phyloP scores from a whole-genome alignment of 2,113 vertebrate genomes.

The Triplophysa siluroides region DNA sequence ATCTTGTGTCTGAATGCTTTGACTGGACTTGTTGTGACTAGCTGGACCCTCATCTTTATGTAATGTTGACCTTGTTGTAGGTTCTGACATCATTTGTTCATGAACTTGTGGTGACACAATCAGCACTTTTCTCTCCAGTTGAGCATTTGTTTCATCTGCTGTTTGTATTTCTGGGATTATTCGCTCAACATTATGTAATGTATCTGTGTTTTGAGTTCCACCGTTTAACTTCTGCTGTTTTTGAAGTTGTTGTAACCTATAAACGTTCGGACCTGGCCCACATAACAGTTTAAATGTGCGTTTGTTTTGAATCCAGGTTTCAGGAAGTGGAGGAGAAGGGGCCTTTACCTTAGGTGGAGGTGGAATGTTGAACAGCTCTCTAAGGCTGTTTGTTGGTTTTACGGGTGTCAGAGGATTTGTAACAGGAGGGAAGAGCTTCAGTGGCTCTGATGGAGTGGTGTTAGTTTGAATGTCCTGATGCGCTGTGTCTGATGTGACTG shows the following conservation, averaged over 20 bases:
- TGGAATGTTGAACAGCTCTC: conserved; percentile 80
- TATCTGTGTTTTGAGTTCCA: conserved; percentile 49
- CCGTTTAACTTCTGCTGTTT: conserved; percentile 45
- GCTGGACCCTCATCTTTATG: conserved; percentile 5
- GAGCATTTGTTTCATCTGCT: background rate
- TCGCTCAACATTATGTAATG: conserved; percentile 32
- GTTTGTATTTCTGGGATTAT: conserved; percentile 35
- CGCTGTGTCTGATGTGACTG: conserved; percentile 76
- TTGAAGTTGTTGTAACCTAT: conserved; percentile 46
- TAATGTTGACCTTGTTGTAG: conserved; percentile 24
- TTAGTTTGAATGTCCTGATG: conserved; percentile 57
- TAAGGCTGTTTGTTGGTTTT: conserved; percentile 45
- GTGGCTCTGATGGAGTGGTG: conserved; percentile 41
- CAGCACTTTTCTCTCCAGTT: conserved; percentile 44
- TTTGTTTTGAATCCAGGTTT: conserved; percentile 76
- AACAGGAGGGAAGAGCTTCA: conserved; percentile 32
- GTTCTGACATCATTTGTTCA: conserved; percentile 18
- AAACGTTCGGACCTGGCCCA: conserved; percentile 44
- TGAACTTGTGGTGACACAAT: conserved; percentile 5
- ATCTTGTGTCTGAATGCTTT: conserved; percentile 43
- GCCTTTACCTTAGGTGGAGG: conserved; percentile 89
- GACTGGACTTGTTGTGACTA: conserved; percentile 25
- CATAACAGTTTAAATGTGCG: conserved; percentile 69
- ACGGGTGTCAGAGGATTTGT: conserved; percentile 41
- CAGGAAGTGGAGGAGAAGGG: conserved; percentile 84